A percentile compares a stretch with the other conserved stretches of the same genome.
Evolutionary conservation across 2,113 vertebrate species (phyloP).

Genomic region (Zootoca vivipara): DNA sequence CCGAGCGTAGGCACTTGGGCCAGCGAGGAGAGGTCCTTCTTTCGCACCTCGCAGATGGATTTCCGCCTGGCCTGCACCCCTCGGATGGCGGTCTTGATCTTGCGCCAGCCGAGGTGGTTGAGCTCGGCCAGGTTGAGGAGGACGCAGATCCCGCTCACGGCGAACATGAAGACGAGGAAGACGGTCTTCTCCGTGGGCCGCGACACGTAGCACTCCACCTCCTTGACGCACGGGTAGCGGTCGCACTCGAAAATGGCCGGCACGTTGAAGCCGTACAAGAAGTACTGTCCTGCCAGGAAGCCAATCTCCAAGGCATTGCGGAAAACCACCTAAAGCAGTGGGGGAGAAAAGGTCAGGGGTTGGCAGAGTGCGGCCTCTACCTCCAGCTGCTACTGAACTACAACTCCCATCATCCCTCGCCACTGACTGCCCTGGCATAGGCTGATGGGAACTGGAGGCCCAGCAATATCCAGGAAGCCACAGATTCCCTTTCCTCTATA

Average conservation of each 20-base stretch:
- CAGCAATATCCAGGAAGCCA: too few relatives aligned
- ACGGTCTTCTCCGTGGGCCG: constrained; percentile 89
- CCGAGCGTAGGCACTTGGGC: constrained; percentile 80
- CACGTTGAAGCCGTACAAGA: constrained; percentile 88
- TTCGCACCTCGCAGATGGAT: constrained; percentile 80
- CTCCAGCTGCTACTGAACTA: too few relatives aligned
- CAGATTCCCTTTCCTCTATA: too few relatives aligned
- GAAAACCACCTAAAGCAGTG: constrained; percentile 78
- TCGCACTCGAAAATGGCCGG: constrained; percentile 86
- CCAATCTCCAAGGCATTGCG: constrained; percentile 88
- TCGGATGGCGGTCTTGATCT: constrained; percentile 84
- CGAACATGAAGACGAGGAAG: constrained; percentile 92
- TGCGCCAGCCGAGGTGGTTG: constrained; percentile 90
- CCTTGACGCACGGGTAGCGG: constrained; percentile 88
- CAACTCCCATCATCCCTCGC: too few relatives aligned
- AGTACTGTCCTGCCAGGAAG: constrained; percentile 87
- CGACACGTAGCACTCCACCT: constrained; percentile 91
- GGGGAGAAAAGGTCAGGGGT: too few relatives aligned
- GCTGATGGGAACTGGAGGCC: too few relatives aligned
- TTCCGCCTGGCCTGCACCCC: constrained; percentile 85
- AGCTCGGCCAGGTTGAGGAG: constrained; percentile 91
- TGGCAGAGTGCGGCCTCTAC: rapidly evolving
- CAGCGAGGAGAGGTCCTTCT: constrained; percentile 80
- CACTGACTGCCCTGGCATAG: too few relatives aligned
- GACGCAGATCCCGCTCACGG: constrained; percentile 90